Percentiles rank a stretch among this genome's conserved stretches.
phyloP scores from a whole-genome alignment of 2,113 vertebrate species.

The Parus major region DNA sequence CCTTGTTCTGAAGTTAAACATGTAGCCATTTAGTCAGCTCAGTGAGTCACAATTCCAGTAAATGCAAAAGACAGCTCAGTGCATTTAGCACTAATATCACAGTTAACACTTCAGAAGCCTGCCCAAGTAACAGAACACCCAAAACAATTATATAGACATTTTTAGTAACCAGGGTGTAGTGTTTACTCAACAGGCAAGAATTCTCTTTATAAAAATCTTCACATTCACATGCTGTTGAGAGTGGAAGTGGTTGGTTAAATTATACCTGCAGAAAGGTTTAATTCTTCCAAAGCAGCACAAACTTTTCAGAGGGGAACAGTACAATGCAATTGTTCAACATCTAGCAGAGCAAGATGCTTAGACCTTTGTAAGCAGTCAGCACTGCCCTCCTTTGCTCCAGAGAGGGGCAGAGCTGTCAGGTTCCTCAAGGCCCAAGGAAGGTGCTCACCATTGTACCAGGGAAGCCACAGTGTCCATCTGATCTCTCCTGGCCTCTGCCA shows the following conservation, averaged over 20 bases:
- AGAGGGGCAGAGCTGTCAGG: not conserved
- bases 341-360: not conserved
- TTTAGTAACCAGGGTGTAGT: not conserved
- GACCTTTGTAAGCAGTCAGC: not conserved
- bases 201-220: not conserved
- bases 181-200: not conserved
- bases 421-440: accelerated
- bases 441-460: accelerated
- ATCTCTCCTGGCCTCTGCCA: not conserved
- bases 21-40: not conserved
- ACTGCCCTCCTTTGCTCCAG: not conserved
- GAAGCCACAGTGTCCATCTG: not conserved
- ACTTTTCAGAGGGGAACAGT: not conserved
- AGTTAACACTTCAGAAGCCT: not conserved
- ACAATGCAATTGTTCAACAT: not conserved
- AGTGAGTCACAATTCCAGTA: not conserved
- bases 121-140: not conserved
- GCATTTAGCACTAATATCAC: not conserved
- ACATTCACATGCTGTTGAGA: not conserved
- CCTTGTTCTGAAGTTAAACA: not conserved
- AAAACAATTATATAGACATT: not conserved
- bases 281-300: not conserved
- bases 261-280: not conserved
- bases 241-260: not conserved
- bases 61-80: not conserved